Conservation (phyloP, 1,140 invertebrate genomes). For the Chelonus insularis region DNA sequence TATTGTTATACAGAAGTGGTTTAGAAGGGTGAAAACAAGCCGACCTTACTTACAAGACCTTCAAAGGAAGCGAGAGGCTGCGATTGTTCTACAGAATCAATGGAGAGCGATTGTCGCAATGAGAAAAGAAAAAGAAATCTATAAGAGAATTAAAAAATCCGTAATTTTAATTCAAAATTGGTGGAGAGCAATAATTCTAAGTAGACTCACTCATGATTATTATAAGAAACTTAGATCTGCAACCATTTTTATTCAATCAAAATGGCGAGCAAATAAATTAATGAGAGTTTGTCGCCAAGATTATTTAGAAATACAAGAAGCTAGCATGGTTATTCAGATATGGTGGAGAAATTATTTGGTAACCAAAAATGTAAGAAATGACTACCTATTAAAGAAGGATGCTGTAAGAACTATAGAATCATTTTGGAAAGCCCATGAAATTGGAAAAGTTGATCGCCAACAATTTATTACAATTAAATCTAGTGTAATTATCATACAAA, state of each 20-base stretch:
- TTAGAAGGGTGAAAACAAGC: constrained; percentile 46
- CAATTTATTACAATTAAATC: constrained; percentile 26
- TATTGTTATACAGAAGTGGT: constrained; percentile 54
- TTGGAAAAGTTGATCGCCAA: constrained; percentile 28
- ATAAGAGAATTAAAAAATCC: constrained; percentile 43
- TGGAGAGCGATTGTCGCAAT: constrained; percentile 60
- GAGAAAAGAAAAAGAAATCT: constrained; percentile 38
- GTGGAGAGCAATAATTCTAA: constrained; percentile 53
- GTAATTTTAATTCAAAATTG: constrained; percentile 53
- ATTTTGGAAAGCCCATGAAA: constrained; percentile 33
- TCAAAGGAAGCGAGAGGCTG: constrained; percentile 40
- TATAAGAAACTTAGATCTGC: constrained; percentile 44
- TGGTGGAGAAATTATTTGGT: constrained; percentile 50
- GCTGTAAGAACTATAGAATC: constrained; percentile 41
- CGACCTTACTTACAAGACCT: constrained; percentile 32
- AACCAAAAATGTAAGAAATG: constrained; percentile 46
- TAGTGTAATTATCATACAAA: constrained; percentile 38
- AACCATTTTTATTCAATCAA: constrained; percentile 53
- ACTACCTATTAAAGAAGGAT: constrained; percentile 50
- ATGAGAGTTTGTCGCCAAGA: constrained; percentile 48
- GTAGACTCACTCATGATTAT: constrained; percentile 40
- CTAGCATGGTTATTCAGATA: constrained; percentile 56
- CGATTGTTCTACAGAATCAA: constrained; percentile 62
- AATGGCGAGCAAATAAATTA: constrained; percentile 49
- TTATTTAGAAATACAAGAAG: constrained; percentile 49